Base-by-base conservation (phyloP, 2,797 vertebrate species). In the Neosalanx taihuensis region DNA sequence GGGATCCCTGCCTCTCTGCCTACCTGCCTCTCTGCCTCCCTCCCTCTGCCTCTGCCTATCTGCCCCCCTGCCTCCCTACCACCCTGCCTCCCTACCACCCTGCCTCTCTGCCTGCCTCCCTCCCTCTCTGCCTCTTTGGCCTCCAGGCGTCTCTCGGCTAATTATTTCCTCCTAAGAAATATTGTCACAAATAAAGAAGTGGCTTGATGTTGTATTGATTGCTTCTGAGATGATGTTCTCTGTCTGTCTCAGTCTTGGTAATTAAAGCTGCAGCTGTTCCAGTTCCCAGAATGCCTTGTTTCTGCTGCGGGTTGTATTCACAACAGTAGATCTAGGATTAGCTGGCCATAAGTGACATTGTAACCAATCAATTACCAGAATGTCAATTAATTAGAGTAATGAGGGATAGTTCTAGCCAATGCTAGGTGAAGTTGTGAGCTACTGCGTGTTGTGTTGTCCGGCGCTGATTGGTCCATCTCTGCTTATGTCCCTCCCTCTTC, bases 171-270 rank as follows among this genome's bases (percentile, higher is more conserved):
- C 86, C 87, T 66, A 74, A 87, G 85, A 87, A 92, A 90, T 87
- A 88, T 88, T 87, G 88, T 90, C 84, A 87, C 88, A 89, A 84
- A 90, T 89, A 90, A 90, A 90, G 90, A 89, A 89, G 83, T 87
- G 79, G 87, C 81, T 88, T 89, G 84, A 74, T 81, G 76, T 66
- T 75, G 64, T 90, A 93, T 93, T 89, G 91, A 92, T 92, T 90
- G 86, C 79, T 84, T 88, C 83, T 85, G 77, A 89, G 86, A 89
- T 89, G 75, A 86, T 86, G 83, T 90, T 87, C 79, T 87, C 75
- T 89, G 79, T 87, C 79, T 87, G 74, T 89, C 80, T 80, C 81
- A 79, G 79, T 82, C 78, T 70, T 72, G 81, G 79, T 92, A 92
- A 92, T 91, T 90, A 91, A 89, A 85, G 82, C 81, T 81, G 56